Conservation (phyloP, 2,888 invertebrate species). For the Diabrotica balteata region DNA sequence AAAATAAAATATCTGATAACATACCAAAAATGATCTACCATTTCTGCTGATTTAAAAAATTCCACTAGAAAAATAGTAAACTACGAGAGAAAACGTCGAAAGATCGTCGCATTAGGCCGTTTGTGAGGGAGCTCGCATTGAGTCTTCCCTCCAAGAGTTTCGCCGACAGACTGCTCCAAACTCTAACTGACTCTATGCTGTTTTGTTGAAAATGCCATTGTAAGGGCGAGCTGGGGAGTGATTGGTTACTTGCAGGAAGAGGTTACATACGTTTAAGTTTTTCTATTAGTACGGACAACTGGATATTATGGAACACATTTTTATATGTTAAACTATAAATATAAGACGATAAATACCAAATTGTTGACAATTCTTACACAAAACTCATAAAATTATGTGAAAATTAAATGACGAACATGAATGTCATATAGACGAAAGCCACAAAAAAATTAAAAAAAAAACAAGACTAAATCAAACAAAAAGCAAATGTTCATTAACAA, state of each 20-base stretch:
- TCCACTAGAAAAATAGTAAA: conserved; percentile 1
- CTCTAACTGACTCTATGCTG: conserved; percentile 10
- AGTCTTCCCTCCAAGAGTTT: conserved; percentile 2
- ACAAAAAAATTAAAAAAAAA: no score
- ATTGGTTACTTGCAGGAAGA: background rate
- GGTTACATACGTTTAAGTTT: no score
- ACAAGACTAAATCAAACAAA: no score
- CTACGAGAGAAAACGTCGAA: conserved; percentile 3
- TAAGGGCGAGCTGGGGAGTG: conserved; percentile 2
- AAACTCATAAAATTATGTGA: no score
- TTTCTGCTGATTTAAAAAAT: conserved; percentile 10
- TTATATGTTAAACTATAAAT: no score
- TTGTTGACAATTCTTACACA: no score
- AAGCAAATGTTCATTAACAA: no score
- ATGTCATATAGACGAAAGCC: no score
- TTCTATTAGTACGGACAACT: no score
- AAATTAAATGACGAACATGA: no score
- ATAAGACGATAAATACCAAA: no score
- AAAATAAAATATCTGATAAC: background rate
- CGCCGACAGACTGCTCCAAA: conserved; percentile 11
- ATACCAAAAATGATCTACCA: conserved; percentile 14
- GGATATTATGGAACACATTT: no score
- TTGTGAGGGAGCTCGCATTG: conserved; percentile 1
- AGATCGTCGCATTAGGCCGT: conserved; percentile 12
- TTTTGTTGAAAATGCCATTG: conserved; percentile 11